Base-by-base conservation (phyloP, 2,113 vertebrate genomes). In the Noctilio leporinus region DNA sequence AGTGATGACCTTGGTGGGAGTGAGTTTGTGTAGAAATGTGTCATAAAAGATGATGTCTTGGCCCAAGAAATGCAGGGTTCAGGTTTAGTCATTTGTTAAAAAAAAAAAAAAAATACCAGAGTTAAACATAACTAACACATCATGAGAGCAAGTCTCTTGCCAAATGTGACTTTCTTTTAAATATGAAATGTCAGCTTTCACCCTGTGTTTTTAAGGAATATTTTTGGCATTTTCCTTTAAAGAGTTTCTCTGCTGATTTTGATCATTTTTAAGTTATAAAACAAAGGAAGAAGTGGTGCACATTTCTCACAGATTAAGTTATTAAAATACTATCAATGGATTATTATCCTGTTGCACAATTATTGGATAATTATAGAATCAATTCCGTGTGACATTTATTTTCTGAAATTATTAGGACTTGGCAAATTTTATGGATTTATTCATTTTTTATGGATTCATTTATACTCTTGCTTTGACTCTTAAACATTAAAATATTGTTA, bases 11-110 rank as follows among this genome's bases (percentile, higher is more conserved):
- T 97, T 93, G 94, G 92, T 98, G 95, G 97, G 97, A 98, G 95
- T 97, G 95, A 97, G 97, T 97, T 98, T 98, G 98, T 98, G 96
- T 98, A 98, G 98, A 98, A 98, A 98, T 97, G 98, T 98, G 98
- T 98, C 98, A 98, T 98, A 97, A 95, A 89, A 90, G 98, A 97
- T 98, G 98, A 98, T 98, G 97, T 95, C 97, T 98, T 98, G 97
- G 97, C 96, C 97, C 97, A 96, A 95, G 96, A 97, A 98, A 98
- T 78, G 85, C 35, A 97, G 86, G 97, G 97, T 96, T 95, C 97
- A 98, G 97, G 98, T 96, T 97, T 98, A 98, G 96, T 94, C 97
- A 98, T 98, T 98, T 98, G 97, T 98, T 98, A 97, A 96, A 96
- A 97, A 98, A 97, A 98, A 97, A 98, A 98, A 96, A 97, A 98